A percentile compares a stretch with the other conserved stretches of the same genome.
Evolutionary conservation across 2,888 invertebrate genomes (phyloP).

Genomic region (Blastobasis lacticolella): DNA sequence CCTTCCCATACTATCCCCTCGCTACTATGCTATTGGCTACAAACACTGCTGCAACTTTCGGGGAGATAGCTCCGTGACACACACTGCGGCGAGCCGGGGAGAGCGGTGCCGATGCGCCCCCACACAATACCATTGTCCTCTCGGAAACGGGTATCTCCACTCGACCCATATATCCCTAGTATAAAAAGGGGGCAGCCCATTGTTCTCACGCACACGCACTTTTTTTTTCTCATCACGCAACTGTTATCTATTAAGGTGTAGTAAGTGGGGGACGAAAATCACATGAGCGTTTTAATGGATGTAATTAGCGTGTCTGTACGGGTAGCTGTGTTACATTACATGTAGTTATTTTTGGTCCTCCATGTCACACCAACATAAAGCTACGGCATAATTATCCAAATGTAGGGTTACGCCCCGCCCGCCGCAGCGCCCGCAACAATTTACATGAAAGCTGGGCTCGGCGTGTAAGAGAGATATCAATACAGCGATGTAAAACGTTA

Average conservation of each 20-base stretch:
- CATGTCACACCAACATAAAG: too few relatives aligned
- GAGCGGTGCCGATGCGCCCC: constrained; percentile 10
- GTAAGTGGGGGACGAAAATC: too few relatives aligned
- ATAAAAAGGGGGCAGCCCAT: constrained; percentile 75
- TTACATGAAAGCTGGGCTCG: neutral
- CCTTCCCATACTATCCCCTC: too few relatives aligned
- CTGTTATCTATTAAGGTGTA: neutral
- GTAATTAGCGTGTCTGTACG: too few relatives aligned
- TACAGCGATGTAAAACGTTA: constrained; percentile 19
- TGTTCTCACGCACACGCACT: constrained; percentile 76
- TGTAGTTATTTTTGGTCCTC: too few relatives aligned
- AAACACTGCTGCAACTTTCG: too few relatives aligned
- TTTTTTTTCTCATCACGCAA: constrained; percentile 31
- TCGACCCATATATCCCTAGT: constrained; percentile 60
- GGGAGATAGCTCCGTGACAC: neutral
- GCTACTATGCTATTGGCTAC: too few relatives aligned
- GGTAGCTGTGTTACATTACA: too few relatives aligned
- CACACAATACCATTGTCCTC: constrained; percentile 35
- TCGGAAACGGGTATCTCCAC: constrained; percentile 46
- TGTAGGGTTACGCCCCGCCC: neutral
- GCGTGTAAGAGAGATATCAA: constrained; percentile 10
- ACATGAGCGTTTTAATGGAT: too few relatives aligned
- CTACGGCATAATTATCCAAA: too few relatives aligned
- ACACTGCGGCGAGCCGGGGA: neutral
- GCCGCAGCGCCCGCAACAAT: neutral